Evolutionary conservation across 1,140 invertebrate species (phyloP).

Genomic region (Hylyphantes graminicola): DNA sequence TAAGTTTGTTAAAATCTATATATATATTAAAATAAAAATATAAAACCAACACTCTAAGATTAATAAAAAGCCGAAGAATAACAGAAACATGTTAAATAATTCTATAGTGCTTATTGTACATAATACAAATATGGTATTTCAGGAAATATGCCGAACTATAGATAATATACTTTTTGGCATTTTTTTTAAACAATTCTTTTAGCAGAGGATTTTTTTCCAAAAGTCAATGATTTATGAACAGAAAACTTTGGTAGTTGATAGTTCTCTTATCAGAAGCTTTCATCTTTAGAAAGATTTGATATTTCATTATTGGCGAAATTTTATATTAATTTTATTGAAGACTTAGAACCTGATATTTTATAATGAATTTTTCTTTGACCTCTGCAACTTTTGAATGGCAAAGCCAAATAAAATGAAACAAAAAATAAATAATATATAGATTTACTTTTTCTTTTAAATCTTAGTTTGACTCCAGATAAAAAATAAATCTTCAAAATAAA

Average conservation of each 20-base stretch:
- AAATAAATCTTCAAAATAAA: too few species aligned
- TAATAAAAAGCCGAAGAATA: neutral
- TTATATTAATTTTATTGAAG: conserved; percentile 40
- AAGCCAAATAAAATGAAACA: too few species aligned
- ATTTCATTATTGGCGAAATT: conserved; percentile 50
- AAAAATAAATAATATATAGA: too few species aligned
- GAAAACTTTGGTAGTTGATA: conserved; percentile 17
- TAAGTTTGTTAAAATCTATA: neutral
- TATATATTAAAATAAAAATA: neutral
- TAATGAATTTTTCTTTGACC: neutral
- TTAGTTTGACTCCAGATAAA: too few species aligned
- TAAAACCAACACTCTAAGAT: neutral
- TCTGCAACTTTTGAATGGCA: too few species aligned
- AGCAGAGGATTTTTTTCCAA: conserved; percentile 27
- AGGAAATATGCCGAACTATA: too few species aligned
- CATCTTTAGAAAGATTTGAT: neutral
- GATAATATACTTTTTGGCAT: too few species aligned
- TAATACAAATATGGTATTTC: too few species aligned
- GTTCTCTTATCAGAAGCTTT: conserved; percentile 18
- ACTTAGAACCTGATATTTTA: neutral
- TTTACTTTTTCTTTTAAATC: too few species aligned
- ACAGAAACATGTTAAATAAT: neutral
- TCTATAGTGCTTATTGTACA: conserved; percentile 17
- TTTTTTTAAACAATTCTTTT: neutral
- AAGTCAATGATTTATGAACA: conserved; percentile 38